Evolutionary conservation across 2,888 invertebrate species (phyloP).

Genomic region (Cosmopolites sordidus): DNA sequence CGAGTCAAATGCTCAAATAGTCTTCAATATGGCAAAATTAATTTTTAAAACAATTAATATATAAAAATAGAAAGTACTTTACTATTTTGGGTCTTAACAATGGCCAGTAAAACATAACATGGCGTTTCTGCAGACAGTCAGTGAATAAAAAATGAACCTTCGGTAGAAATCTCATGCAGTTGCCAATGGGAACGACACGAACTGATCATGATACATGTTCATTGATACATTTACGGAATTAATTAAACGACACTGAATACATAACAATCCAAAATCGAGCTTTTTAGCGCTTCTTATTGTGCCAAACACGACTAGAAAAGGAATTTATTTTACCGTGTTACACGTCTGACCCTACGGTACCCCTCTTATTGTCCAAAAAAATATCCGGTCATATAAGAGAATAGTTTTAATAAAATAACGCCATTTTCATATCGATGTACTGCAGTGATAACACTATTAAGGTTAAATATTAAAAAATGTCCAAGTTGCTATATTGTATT

Average conservation of each 20-base stretch:
- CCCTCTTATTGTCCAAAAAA: slow-evolving; percentile 29
- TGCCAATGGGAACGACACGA: too few relatives aligned
- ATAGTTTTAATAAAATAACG: slow-evolving; percentile 22
- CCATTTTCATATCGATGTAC: slow-evolving; percentile 11
- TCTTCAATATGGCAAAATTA: too few relatives aligned
- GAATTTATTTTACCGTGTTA: slow-evolving; percentile 41
- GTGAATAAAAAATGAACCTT: not conserved
- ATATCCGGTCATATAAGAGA: slow-evolving; percentile 25
- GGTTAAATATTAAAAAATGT: slow-evolving; percentile 4
- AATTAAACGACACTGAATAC: slow-evolving; percentile 19
- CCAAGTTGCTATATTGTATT: slow-evolving; percentile 19
- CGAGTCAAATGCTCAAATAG: too few relatives aligned
- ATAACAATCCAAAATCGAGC: slow-evolving; percentile 5
- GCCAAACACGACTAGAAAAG: slow-evolving; percentile 39
- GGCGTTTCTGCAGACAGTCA: too few relatives aligned
- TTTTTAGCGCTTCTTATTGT: slow-evolving; percentile 22
- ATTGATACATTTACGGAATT: slow-evolving; percentile 19
- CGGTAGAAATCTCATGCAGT: too few relatives aligned
- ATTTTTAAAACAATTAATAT: too few relatives aligned
- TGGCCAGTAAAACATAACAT: too few relatives aligned
- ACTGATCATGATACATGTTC: not conserved
- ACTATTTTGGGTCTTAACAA: too few relatives aligned
- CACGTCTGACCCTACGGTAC: slow-evolving; percentile 30
- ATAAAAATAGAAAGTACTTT: too few relatives aligned
- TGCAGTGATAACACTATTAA: not conserved